Evolutionary conservation across 2,888 invertebrate genomes (phyloP).

Genomic region (Melitaea athalia): DNA sequence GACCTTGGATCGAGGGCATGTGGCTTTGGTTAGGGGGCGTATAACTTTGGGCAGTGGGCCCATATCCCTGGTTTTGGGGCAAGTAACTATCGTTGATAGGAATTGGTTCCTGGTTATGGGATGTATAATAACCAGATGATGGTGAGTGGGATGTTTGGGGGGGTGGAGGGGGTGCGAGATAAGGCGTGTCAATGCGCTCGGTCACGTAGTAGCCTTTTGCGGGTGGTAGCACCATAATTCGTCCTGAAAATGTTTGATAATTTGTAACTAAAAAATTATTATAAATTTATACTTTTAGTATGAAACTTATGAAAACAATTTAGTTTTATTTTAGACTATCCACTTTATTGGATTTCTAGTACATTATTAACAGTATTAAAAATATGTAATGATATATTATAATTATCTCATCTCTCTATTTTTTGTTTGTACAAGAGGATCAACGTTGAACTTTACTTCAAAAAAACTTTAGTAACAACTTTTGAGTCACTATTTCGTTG

Average conservation of each 20-base stretch:
- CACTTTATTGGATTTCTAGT: too few relatives aligned
- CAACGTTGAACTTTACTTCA: too few relatives aligned
- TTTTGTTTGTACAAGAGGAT: too few relatives aligned
- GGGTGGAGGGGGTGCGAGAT: slow-evolving; percentile 44
- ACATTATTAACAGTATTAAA: too few relatives aligned
- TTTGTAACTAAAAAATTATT: neutral
- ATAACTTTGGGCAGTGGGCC: slow-evolving; percentile 32
- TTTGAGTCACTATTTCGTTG: too few relatives aligned
- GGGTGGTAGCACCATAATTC: slow-evolving; percentile 70
- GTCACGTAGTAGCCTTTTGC: slow-evolving; percentile 74
- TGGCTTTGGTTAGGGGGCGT: slow-evolving; percentile 26
- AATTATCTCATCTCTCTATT: too few relatives aligned
- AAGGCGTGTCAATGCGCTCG: slow-evolving; percentile 64
- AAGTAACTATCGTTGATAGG: neutral
- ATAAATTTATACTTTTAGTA: neutral
- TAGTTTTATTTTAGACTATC: too few relatives aligned
- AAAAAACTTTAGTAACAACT: too few relatives aligned
- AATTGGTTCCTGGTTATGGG: neutral
- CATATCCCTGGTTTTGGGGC: slow-evolving; percentile 20
- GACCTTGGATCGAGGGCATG: slow-evolving; percentile 30
- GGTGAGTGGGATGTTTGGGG: slow-evolving; percentile 25
- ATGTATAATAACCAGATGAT: neutral
- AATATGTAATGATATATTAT: too few relatives aligned
- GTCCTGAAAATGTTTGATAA: slow-evolving; percentile 53
- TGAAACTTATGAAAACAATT: too few relatives aligned